Conservation (phyloP, 2,113 vertebrate species). For the Empidonax traillii region DNA sequence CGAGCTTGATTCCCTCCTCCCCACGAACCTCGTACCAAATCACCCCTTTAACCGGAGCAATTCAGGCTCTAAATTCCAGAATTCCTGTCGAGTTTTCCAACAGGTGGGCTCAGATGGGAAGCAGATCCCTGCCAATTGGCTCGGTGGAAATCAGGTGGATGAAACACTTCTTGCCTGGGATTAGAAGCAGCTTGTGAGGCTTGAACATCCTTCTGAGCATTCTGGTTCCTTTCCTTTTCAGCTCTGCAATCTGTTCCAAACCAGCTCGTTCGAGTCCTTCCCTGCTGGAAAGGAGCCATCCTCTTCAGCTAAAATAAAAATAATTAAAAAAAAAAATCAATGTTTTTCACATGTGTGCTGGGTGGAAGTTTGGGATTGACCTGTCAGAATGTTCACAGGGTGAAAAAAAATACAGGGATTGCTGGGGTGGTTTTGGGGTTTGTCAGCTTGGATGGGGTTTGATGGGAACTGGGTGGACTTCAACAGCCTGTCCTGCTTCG, state of each 20-base stretch:
- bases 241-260: slow-evolving; percentile 9
- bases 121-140: neutral
- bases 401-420: neutral
- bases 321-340: neutral
- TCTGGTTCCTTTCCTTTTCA: neutral
- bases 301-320: neutral
- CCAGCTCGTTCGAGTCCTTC: neutral
- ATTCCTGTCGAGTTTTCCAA: neutral
- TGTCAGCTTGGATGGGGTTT: neutral
- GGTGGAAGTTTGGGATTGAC: neutral
- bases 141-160: neutral
- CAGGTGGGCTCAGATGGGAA: neutral
- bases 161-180: neutral
- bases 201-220: neutral
- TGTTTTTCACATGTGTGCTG: neutral
- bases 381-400: neutral
- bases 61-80: neutral
- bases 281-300: neutral
- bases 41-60: neutral
- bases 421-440: neutral
- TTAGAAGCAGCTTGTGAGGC: neutral
- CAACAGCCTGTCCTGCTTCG: neutral
- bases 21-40: too few relatives aligned
- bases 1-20: neutral
- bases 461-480: neutral